Percentiles rank a stretch among this genome's conserved stretches.
These are phyloP conservation scores for Clarias magur DNA, from an alignment of 2,113 vertebrate genomes.

Conservation along the genomic window DNA sequence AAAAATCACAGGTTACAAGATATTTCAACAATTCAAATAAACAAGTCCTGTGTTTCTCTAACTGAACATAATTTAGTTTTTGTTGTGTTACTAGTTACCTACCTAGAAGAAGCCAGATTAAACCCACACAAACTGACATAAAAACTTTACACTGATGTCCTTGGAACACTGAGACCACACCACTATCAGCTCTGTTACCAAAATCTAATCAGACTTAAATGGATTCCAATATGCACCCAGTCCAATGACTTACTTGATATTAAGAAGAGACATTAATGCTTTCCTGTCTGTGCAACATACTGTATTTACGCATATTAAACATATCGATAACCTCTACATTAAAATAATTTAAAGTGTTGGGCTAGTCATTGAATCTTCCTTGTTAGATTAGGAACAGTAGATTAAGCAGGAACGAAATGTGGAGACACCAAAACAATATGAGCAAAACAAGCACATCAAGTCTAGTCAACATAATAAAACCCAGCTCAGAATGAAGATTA, in stretches of 20 bases:
- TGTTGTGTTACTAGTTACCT: neutral
- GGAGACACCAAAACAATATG: neutral
- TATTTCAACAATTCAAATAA: no score
- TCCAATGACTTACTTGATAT: neutral
- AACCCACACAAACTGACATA: neutral
- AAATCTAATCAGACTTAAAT: neutral
- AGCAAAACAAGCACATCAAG: neutral
- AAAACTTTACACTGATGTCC: neutral
- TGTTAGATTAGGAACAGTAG: neutral
- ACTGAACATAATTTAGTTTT: neutral
- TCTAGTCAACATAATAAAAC: neutral
- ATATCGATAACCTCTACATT: neutral
- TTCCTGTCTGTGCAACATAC: neutral
- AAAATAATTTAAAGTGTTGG: neutral
- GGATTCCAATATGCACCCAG: neutral
- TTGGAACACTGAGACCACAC: neutral
- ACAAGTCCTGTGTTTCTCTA: no score
- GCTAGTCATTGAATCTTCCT: neutral
- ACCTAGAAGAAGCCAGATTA: neutral
- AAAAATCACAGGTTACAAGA: neutral
- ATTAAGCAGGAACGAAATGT: neutral
- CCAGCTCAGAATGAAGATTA: slow-evolving; percentile 8
- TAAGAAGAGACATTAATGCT: neutral
- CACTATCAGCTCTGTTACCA: neutral
- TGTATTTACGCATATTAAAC: neutral